phyloP scores from a whole-genome alignment of 2,888 invertebrate species.

The Pandemis heparana region DNA sequence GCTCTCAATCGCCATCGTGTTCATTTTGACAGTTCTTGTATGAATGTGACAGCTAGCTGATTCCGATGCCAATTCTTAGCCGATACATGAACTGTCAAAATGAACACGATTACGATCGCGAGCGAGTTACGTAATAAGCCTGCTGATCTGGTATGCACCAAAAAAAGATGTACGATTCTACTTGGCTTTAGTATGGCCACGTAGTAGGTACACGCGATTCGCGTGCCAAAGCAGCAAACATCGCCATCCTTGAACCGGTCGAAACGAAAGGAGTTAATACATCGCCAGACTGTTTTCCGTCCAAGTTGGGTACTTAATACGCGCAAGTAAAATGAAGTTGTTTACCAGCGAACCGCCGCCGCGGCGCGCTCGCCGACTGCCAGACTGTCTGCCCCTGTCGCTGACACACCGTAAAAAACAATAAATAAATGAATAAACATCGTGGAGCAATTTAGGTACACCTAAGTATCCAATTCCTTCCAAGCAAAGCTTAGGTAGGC shows the following conservation, averaged over 20 bases:
- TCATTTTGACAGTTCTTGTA: too few species aligned
- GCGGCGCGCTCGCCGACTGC: not conserved
- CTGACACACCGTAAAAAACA: not conserved
- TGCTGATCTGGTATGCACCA: not conserved
- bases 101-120: too few species aligned
- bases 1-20: too few species aligned
- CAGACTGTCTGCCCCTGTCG: not conserved
- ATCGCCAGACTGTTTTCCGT: slow-evolving; percentile 12
- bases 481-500: too few species aligned
- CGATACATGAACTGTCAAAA: too few species aligned
- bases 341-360: slow-evolving; percentile 46
- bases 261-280: slow-evolving; percentile 20
- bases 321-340: slow-evolving; percentile 45
- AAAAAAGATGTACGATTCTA: not conserved
- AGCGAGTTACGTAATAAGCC: too few species aligned
- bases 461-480: too few species aligned
- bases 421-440: too few species aligned
- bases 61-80: too few species aligned
- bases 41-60: too few species aligned
- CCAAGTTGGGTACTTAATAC: slow-evolving; percentile 18
- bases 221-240: slow-evolving; percentile 9
- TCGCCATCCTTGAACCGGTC: slow-evolving; percentile 3
- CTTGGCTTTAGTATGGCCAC: not conserved
- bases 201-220: not conserved
- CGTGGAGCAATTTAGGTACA: too few species aligned